Conservation (phyloP, 2,888 invertebrate genomes). For the Leptinotarsa peninsularis region DNA sequence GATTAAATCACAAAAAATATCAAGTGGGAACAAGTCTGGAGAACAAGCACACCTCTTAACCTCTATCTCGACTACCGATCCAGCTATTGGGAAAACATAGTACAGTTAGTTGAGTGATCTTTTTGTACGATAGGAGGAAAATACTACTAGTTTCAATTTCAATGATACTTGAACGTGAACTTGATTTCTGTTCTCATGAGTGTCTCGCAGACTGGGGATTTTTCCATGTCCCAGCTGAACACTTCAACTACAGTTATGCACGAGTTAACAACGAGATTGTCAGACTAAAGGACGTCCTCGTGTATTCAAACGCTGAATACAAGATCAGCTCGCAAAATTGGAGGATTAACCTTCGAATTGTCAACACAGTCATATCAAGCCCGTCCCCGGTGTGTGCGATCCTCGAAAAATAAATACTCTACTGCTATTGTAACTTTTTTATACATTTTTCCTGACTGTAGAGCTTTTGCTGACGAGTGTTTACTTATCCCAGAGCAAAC, state of each 20-base stretch:
- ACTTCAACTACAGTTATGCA: not conserved
- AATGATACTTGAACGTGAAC: too few species aligned
- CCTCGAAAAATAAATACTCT: conserved; percentile 57
- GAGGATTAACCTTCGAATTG: conserved; percentile 51
- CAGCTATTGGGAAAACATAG: too few species aligned
- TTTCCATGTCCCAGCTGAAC: too few species aligned
- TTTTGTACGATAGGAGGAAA: too few species aligned
- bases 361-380: conserved; percentile 55
- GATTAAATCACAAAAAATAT: too few species aligned
- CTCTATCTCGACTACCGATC: too few species aligned
- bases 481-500: conserved; percentile 61
- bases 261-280: not conserved
- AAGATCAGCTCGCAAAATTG: conserved; percentile 38
- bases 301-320: conserved; percentile 20
- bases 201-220: too few species aligned
- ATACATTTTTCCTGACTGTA: conserved; percentile 55
- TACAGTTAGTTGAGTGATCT: too few species aligned
- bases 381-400: conserved; percentile 47
- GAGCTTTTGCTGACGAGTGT: conserved; percentile 62
- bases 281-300: not conserved
- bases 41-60: too few species aligned
- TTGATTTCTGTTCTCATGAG: too few species aligned
- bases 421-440: conserved; percentile 56
- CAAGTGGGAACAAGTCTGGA: too few species aligned
- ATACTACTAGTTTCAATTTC: too few species aligned